Base-by-base conservation (phyloP, 1,140 invertebrate genomes). In the Stegodyphus dumicola region DNA sequence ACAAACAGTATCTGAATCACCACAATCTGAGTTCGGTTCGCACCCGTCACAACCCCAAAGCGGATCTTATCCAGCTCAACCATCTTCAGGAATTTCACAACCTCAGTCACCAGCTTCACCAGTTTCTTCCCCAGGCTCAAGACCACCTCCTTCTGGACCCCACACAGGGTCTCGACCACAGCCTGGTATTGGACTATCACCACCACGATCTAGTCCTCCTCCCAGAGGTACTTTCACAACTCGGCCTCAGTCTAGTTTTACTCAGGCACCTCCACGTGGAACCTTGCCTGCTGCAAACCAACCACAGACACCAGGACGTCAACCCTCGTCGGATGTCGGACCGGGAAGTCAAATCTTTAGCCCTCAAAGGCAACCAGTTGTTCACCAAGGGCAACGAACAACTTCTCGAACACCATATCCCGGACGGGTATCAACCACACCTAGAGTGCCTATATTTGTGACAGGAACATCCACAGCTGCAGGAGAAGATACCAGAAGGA, bases 401-500 rank as follows among this genome's bases (percentile, higher is more conserved):
- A 7, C 65, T 7, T 15, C 17, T 67, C 10, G 65, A 15, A 17
- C 65, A 7, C 65, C 2, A n/a, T 9, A 7, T 67, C 80, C 71
- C 6, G 64, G 56, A 75, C 11, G 73, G 11, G 64, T 11, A 13
- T 54, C 73, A 17, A 85, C 48, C 77, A 52, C 81, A 53, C 60
- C 81, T 9, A 67, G 52, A 53, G 52, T 70, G 33, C 81, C 81
- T 6, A 48, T 85, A 18, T 85, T 73, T 9, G 81, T 85, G 4
- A 77, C 73, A 13, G 84, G 84, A 65, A 77, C 84, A 51, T 51
- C 75, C 18, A 78, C 84, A 48, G 70, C 65, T 13, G n/a, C 76
- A 10, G 75, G 54, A 77, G 84, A 86, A 33, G 84, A 86, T 66
- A 49, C 69, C 17, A 71, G 75, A 33, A 69, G 84, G 65, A 70